Percentiles rank a stretch among this genome's conserved stretches.
Evolutionary conservation across 2,888 invertebrate genomes (phyloP).

Genomic region (Crioceris asparagi): DNA sequence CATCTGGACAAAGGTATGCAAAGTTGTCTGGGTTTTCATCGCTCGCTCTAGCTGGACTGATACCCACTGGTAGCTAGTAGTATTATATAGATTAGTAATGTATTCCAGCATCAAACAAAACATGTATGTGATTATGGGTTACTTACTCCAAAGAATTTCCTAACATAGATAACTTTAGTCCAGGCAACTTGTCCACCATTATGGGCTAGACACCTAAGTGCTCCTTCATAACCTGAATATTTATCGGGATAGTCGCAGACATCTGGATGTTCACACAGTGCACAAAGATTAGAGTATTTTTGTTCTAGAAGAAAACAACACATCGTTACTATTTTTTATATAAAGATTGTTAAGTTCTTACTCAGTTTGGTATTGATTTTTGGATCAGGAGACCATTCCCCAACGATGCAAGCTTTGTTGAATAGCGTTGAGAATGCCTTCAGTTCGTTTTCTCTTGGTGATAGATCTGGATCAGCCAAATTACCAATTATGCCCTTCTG

Average conservation of each 20-base stretch:
- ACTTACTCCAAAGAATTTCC: constrained; percentile 66
- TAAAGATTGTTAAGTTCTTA: too few species aligned
- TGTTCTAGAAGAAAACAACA: constrained; percentile 53
- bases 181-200: constrained; percentile 79
- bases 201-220: constrained; percentile 68
- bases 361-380: constrained; percentile 61
- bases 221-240: constrained; percentile 80
- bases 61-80: constrained; percentile 50
- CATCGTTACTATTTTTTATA: too few species aligned
- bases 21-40: constrained; percentile 55
- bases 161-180: constrained; percentile 70
- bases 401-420: constrained; percentile 74
- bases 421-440: constrained; percentile 72
- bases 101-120: too few species aligned
- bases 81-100: too few species aligned
- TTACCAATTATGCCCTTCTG: constrained; percentile 55
- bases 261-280: constrained; percentile 64
- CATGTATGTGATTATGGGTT: too few species aligned
- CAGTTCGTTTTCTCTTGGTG: constrained; percentile 70
- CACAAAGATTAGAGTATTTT: constrained; percentile 67
- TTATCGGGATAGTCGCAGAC: constrained; percentile 73
- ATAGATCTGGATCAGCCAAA: constrained; percentile 56
- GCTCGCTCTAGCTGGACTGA: constrained; percentile 44
- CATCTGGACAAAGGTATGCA: constrained; percentile 72
- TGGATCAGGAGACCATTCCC: constrained; percentile 68